phyloP scores from a whole-genome alignment of 2,797 vertebrate species.

The Hirundo rustica region DNA sequence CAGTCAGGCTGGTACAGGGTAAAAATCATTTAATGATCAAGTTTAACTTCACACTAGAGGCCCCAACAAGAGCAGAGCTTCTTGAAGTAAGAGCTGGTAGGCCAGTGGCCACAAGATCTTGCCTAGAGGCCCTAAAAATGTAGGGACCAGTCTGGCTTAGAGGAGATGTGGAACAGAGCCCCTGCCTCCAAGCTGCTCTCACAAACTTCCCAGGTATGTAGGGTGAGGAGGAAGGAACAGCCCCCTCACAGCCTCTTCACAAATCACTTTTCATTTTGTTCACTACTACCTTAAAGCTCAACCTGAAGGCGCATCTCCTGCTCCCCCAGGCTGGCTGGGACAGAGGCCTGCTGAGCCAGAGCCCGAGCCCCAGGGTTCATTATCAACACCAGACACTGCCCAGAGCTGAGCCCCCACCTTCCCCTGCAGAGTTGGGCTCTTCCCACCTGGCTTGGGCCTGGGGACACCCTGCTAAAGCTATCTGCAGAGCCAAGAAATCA shows the following conservation, averaged over 20 bases:
- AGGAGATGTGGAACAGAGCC: not conserved
- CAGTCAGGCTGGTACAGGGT: not conserved
- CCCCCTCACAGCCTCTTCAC: not conserved
- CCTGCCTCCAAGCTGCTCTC: not conserved
- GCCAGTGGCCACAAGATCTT: not conserved
- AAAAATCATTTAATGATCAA: fast-evolving
- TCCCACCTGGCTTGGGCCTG: not conserved
- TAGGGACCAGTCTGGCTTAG: not conserved
- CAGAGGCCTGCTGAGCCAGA: not conserved
- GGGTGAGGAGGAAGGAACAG: not conserved
- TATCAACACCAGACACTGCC: too few species aligned
- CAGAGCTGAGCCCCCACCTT: not conserved
- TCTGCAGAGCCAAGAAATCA: not conserved
- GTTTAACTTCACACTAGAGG: not conserved
- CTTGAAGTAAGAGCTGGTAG: not conserved
- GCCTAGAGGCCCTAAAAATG: not conserved
- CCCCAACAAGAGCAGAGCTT: not conserved
- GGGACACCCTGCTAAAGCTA: not conserved
- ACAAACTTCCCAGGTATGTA: not conserved
- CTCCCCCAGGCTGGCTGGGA: not conserved
- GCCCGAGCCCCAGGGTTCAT: not conserved
- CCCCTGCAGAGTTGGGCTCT: not conserved
- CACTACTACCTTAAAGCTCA: not conserved
- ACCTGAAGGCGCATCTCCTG: not conserved
- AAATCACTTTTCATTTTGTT: not conserved